phyloP scores from a whole-genome alignment of 2,797 vertebrate genomes.

The Odontamblyopus rebecca region DNA sequence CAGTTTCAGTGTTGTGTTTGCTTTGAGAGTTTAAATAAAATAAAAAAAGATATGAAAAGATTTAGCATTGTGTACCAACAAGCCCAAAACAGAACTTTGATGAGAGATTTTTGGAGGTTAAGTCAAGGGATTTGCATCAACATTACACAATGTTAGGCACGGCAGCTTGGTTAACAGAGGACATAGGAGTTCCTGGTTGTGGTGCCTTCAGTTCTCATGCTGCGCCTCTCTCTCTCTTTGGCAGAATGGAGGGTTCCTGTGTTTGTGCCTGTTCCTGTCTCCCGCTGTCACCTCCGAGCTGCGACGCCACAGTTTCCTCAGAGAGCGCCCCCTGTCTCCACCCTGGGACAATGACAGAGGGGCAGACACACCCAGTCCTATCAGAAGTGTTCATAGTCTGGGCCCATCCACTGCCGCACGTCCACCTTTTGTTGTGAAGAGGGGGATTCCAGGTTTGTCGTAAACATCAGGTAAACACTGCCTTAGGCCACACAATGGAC shows the following conservation, averaged over 20 bases:
- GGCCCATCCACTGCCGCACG: conserved; percentile 53
- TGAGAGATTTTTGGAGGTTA: neutral
- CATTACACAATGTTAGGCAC: neutral
- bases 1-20: neutral
- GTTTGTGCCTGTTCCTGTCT: conserved; percentile 86
- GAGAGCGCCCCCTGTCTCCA: conserved; percentile 51
- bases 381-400: conserved; percentile 27
- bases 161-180: neutral
- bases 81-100: neutral
- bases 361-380: conserved; percentile 50
- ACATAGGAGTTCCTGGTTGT: conserved; percentile 40
- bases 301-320: conserved; percentile 81
- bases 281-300: conserved; percentile 77
- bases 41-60: too few species aligned
- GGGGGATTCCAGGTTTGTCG: conserved; percentile 69
- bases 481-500: conserved; percentile 52
- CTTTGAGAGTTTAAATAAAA: neutral
- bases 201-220: conserved; percentile 39
- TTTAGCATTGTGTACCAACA: too few species aligned
- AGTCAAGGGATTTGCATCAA: neutral
- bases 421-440: conserved; percentile 69
- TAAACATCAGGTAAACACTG: conserved; percentile 74
- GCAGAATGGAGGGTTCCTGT: conserved; percentile 79
- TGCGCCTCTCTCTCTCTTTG: conserved; percentile 60
- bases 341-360: conserved; percentile 38